Percentiles rank a stretch among this genome's conserved stretches.
These are phyloP conservation scores for Allacma fusca DNA, from an alignment of 2,888 invertebrate species.

Conservation along the genomic window DNA sequence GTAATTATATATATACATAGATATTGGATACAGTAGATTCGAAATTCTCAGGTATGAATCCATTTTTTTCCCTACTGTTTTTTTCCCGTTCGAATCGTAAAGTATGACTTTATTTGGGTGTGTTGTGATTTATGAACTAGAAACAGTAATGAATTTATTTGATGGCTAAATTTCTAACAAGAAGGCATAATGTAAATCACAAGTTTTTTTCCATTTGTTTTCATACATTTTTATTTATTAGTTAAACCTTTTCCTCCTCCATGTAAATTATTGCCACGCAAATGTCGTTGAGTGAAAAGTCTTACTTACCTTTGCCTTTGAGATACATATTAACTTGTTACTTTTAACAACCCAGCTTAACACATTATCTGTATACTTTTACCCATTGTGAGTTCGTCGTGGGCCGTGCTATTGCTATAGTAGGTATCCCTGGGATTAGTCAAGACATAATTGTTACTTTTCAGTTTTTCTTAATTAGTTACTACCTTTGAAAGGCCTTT, in stretches of 20 bases:
- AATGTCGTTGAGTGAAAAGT: not conserved
- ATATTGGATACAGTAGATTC: too few relatives aligned
- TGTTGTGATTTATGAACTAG: constrained; percentile 37
- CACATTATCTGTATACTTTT: not conserved
- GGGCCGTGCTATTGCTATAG: not conserved
- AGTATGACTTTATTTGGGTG: constrained; percentile 40
- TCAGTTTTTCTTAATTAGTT: too few relatives aligned
- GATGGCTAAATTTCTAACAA: constrained; percentile 40
- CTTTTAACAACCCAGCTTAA: constrained; percentile 20
- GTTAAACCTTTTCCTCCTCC: not conserved
- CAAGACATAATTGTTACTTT: too few relatives aligned
- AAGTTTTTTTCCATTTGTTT: constrained; percentile 14
- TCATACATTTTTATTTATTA: constrained; percentile 18
- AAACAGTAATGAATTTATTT: constrained; percentile 40
- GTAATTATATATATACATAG: too few relatives aligned
- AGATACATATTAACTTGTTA: not conserved
- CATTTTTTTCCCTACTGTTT: too few relatives aligned
- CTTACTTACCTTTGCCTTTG: not conserved
- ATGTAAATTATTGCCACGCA: constrained; percentile 19
- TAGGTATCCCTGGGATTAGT: too few relatives aligned
- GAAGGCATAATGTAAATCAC: constrained; percentile 34
- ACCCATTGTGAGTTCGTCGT: too few relatives aligned
- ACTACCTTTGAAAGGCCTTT: too few relatives aligned
- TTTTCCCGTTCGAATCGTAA: constrained; percentile 23
- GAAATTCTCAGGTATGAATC: too few relatives aligned